Conservation (phyloP, 2,888 invertebrate genomes). For the Crepidodera aurea region DNA sequence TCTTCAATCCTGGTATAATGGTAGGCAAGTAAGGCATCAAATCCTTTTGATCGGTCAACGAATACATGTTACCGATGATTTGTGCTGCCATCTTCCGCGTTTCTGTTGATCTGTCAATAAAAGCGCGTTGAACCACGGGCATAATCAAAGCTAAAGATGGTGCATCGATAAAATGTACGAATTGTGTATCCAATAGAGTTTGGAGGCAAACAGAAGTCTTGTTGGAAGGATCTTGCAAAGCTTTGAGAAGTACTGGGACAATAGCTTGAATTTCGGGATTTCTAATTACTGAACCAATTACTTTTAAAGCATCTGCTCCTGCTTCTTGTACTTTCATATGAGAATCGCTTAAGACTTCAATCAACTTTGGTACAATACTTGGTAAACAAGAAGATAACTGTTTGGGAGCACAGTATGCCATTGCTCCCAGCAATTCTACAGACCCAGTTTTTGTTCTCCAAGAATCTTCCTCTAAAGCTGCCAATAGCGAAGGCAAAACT, state of each 20-base stretch:
- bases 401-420: conserved; percentile 99
- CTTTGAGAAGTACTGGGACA: conserved; percentile 85
- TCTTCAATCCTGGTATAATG: conserved; percentile 96
- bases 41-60: conserved; percentile 98
- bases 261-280: conserved; percentile 98
- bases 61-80: conserved; percentile 99
- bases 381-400: conserved; percentile 98
- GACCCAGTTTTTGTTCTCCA: conserved; percentile 99
- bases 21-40: conserved; percentile 94
- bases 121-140: conserved; percentile 98
- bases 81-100: conserved; percentile 99
- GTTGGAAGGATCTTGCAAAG: conserved; percentile 94
- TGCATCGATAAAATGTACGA: conserved; percentile 99
- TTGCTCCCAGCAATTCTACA: conserved; percentile 93
- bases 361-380: conserved; percentile 96
- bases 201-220: conserved; percentile 94
- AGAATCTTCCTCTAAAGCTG: conserved; percentile 95
- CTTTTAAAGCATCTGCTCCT: conserved; percentile 93
- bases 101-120: conserved; percentile 97
- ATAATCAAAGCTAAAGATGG: conserved; percentile 98
- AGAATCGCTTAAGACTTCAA: conserved; percentile 96
- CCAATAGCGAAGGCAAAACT: conserved; percentile 90
- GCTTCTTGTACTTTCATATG: conserved; percentile 95
- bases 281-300: conserved; percentile 96
- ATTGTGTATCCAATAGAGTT: conserved; percentile 92